Evolutionary conservation across 2,113 vertebrate species (phyloP).

Genomic region (Laterallus jamaicensis): DNA sequence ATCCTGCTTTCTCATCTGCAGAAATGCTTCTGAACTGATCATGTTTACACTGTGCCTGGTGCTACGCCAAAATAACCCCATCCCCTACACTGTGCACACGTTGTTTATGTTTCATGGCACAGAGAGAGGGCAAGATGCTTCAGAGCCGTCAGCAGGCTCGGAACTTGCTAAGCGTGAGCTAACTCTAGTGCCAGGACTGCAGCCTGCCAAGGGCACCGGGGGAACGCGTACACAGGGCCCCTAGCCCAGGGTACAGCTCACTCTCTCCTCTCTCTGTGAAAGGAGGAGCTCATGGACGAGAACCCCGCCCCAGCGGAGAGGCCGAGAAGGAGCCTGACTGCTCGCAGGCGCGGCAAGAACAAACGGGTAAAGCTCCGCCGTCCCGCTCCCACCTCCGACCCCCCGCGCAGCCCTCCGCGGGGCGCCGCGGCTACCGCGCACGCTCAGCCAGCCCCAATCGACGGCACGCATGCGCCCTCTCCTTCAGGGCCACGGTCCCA

Average conservation of each 20-base stretch:
- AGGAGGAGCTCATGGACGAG: conserved; percentile 72
- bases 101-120: too few species aligned
- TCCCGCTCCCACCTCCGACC: accelerated
- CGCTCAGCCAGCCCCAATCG: accelerated
- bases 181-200: accelerated
- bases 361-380: conserved; percentile 49
- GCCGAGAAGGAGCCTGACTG: conserved; percentile 59
- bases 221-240: accelerated
- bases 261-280: background rate
- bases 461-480: accelerated
- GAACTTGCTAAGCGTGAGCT: too few species aligned
- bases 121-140: background rate
- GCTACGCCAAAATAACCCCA: too few species aligned
- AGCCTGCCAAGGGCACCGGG: accelerated
- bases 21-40: background rate
- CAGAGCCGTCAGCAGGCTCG: background rate
- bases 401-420: accelerated
- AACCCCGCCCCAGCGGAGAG: conserved; percentile 63
- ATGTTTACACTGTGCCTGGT: background rate
- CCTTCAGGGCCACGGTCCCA: too few species aligned
- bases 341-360: conserved; percentile 70
- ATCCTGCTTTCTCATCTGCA: background rate
- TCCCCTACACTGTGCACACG: too few species aligned
- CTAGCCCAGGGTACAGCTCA: accelerated
- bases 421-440: background rate